These are phyloP conservation scores for Philereme transversata DNA, from an alignment of 2,888 invertebrate species.

Conservation along the genomic window DNA sequence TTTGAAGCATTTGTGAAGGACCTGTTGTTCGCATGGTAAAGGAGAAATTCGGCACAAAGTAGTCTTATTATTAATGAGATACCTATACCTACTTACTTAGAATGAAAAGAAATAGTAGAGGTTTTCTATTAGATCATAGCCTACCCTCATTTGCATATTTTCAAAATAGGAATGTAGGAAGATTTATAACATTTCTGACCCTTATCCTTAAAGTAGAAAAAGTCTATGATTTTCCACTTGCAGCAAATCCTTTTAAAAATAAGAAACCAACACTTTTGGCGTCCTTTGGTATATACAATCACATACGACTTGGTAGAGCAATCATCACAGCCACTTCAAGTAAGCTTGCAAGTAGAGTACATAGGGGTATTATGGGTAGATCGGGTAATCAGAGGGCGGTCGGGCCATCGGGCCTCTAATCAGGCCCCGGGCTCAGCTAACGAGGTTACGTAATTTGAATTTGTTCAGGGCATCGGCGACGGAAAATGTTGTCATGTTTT, in stretches of 20 bases:
- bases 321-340: slow-evolving; percentile 1
- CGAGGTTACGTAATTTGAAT: slow-evolving; percentile 38
- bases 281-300: neutral
- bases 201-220: no score
- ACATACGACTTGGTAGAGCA: neutral
- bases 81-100: no score
- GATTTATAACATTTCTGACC: no score
- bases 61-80: no score
- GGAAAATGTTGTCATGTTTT: slow-evolving; percentile 6
- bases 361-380: slow-evolving; percentile 13
- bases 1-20: neutral
- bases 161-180: no score
- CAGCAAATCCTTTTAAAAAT: no score
- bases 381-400: slow-evolving; percentile 35
- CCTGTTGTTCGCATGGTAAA: neutral
- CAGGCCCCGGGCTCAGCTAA: slow-evolving; percentile 32
- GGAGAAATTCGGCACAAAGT: neutral
- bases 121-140: no score
- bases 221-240: no score
- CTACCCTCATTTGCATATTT: no score
- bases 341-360: slow-evolving; percentile 5
- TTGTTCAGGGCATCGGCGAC: slow-evolving; percentile 31
- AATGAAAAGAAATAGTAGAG: no score
- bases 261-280: no score
- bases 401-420: slow-evolving; percentile 30